Percentiles rank a stretch among this genome's conserved stretches.
These are phyloP conservation scores for Caranx ignobilis DNA, from an alignment of 2,113 vertebrate species.

Conservation along the genomic window DNA sequence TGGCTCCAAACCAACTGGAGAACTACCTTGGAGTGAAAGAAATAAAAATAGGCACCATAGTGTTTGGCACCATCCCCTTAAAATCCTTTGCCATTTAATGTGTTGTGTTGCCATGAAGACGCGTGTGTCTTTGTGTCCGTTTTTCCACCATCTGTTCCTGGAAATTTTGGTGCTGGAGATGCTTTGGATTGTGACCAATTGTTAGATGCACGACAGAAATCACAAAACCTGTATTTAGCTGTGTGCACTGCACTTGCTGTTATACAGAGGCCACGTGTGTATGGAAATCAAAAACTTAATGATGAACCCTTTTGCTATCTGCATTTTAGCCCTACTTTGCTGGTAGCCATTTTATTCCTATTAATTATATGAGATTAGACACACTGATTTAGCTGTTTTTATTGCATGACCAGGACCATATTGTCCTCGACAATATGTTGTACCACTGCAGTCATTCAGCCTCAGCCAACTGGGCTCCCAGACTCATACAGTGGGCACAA, in stretches of 20 bases:
- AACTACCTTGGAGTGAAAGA: slow-evolving; percentile 55
- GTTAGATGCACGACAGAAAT: slow-evolving; percentile 43
- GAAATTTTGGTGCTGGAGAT: slow-evolving; percentile 45
- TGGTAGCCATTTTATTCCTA: slow-evolving; percentile 12
- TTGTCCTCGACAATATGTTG: slow-evolving; percentile 21
- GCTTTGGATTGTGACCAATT: slow-evolving; percentile 55
- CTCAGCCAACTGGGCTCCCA: slow-evolving; percentile 23
- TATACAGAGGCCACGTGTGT: slow-evolving; percentile 40
- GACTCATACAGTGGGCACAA: slow-evolving; percentile 19
- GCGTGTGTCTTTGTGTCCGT: slow-evolving; percentile 61
- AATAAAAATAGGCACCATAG: slow-evolving; percentile 60
- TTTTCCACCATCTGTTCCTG: slow-evolving; percentile 71
- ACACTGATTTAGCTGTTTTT: slow-evolving; percentile 29
- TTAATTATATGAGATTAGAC: slow-evolving; percentile 13
- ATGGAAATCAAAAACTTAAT: slow-evolving; percentile 29
- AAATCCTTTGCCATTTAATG: slow-evolving; percentile 63
- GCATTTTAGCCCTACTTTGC: slow-evolving; percentile 3
- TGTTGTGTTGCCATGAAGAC: slow-evolving; percentile 62
- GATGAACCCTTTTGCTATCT: slow-evolving; percentile 25
- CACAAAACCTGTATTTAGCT: slow-evolving; percentile 36
- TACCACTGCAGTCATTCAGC: slow-evolving; percentile 9
- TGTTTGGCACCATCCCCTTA: slow-evolving; percentile 54
- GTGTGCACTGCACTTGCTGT: slow-evolving; percentile 47
- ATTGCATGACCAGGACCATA: slow-evolving; percentile 22
- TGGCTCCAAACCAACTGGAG: slow-evolving; percentile 63